Evolutionary conservation across 1,140 invertebrate species (phyloP).

Genomic region (Ctenoplectra terminalis): DNA sequence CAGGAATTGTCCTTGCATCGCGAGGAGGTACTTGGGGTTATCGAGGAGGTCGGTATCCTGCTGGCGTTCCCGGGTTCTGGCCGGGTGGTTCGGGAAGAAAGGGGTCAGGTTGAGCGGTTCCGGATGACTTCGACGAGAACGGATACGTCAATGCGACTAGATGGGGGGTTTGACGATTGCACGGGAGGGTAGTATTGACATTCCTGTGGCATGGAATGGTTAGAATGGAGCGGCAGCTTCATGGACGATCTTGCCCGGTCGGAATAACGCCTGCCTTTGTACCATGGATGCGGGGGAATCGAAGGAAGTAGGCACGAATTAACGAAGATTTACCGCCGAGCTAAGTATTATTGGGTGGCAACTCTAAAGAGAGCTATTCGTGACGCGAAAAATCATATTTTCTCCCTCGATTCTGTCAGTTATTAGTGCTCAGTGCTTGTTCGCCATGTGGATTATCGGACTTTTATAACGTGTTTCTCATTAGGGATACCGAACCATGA

Average conservation of each 20-base stretch:
- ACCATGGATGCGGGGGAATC: constrained; percentile 1
- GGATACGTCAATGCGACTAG: constrained; percentile 50
- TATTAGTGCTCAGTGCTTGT: constrained; percentile 15
- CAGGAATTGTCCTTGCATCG: constrained; percentile 56
- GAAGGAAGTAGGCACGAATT: constrained; percentile 48
- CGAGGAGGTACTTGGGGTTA: constrained; percentile 41
- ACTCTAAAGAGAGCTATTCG: neutral
- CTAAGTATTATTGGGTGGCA: constrained; percentile 40
- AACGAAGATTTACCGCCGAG: constrained; percentile 44
- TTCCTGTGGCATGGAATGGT: constrained; percentile 55
- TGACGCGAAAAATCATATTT: neutral
- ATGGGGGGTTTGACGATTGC: constrained; percentile 45
- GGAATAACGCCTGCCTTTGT: constrained; percentile 56
- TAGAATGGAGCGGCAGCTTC: constrained; percentile 59
- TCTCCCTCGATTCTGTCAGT: neutral
- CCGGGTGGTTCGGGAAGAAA: constrained; percentile 50
- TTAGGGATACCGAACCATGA: neutral
- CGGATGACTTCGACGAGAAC: constrained; percentile 55
- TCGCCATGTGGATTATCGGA: constrained; percentile 14
- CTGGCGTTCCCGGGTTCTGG: constrained; percentile 19
- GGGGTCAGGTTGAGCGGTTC: constrained; percentile 54
- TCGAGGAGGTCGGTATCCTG: constrained; percentile 12
- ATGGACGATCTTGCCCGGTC: constrained; percentile 45
- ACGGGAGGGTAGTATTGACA: constrained; percentile 57
- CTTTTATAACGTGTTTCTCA: neutral